Base-by-base conservation (phyloP, 2,888 invertebrate species). In the Ceraclea dissimilis region DNA sequence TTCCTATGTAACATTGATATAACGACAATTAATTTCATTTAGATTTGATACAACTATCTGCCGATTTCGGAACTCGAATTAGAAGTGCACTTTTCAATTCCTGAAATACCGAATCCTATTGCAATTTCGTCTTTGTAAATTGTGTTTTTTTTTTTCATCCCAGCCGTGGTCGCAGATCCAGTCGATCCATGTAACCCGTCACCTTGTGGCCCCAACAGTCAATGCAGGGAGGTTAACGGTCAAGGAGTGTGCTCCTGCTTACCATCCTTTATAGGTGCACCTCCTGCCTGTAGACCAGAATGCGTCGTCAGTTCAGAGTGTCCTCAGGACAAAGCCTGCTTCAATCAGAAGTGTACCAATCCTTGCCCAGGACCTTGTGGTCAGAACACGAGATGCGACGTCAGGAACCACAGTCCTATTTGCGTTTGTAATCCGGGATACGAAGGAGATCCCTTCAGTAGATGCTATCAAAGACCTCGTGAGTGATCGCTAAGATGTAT, bases 261-360 rank as follows among this genome's bases (percentile, higher is more conserved):
- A 58, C 75, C 81, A 8, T 80, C 83, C 59, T 90, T 84, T 65
- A 76, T 84, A 62, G 90, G 92, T 8, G 83, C 82, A 64, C 90
- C 92, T 44, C 84, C 84, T n/a, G 81, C 82, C 39, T 91, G 90
- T 67, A 78, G 88, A 63, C 90, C 90, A 0, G 90, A 90, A 73
- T 90, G 90, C 66, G 84, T 87, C 4, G 84, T 86, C 63, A 90
- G 86, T 62, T 83, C 87, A 2, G 90, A 91, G 69, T 92, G 92
- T 70, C 74, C 85, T 2, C 78, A 80, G 56, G 83, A 85, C 51
- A 85, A 83, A 69, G 86, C 91, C 5, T 92, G 92, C 66, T 76
- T 85, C 43, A 85, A 85, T 63, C 82, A 83, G 60, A 88, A 85
- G 72, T 92, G 91, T 67, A 77, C 81, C 51, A 84, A 91, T 71